Conservation (phyloP, 2,113 vertebrate genomes). For the Budorcas taxicolor region DNA sequence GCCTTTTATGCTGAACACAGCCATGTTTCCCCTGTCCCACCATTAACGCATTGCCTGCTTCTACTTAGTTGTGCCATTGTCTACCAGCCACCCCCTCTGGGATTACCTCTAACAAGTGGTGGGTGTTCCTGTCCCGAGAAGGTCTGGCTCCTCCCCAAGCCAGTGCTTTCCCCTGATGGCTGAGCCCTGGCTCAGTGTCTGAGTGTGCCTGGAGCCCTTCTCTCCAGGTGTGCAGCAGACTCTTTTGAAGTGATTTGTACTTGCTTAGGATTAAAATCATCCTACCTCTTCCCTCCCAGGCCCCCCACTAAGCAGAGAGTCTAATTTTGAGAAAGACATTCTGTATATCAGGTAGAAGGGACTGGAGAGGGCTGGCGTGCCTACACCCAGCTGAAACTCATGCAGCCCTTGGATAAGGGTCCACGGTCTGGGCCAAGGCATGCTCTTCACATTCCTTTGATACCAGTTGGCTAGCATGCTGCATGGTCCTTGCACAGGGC, state of each 20-base stretch:
- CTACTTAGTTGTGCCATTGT: not conserved
- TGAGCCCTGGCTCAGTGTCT: not conserved
- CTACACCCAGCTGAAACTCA: not conserved
- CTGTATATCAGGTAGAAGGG: not conserved
- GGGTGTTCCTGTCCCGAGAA: not conserved
- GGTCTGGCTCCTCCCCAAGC: not conserved
- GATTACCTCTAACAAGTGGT: not conserved
- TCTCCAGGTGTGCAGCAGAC: not conserved
- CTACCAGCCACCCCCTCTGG: not conserved
- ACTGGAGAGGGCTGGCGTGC: not conserved
- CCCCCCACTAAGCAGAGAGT: not conserved
- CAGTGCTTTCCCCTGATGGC: not conserved
- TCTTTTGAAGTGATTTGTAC: not conserved
- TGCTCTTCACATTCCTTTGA: not conserved
- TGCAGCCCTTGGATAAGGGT: not conserved
- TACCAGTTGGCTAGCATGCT: not conserved
- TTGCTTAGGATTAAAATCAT: not conserved
- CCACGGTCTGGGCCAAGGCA: not conserved
- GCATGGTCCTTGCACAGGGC: not conserved
- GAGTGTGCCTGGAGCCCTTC: not conserved
- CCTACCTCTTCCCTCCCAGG: not conserved
- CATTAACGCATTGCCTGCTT: accelerated
- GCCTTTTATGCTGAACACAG: not conserved
- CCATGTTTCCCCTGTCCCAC: not conserved
- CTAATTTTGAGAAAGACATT: not conserved